Evolutionary conservation across 2,113 vertebrate species (phyloP), one percentile per base, ranked within the genome.

Genomic region (Tyto alba): DNA sequence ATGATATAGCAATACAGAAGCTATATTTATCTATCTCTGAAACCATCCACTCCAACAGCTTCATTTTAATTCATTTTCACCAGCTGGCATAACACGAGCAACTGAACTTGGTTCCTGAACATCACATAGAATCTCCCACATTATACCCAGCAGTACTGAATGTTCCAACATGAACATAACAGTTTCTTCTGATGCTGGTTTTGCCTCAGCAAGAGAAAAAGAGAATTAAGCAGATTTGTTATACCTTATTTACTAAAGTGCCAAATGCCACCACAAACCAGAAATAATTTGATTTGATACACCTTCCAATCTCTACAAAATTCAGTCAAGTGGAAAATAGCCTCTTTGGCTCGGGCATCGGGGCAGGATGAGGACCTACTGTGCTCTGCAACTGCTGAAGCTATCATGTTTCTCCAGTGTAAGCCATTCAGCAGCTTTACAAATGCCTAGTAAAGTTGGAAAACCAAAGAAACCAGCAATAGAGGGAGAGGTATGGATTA

Each of bases 21-120:
- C 34, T 90, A 15, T 96, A 90, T 96, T 96, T 97, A 93, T 93
- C 92, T 92, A 6, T 82, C 86, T 93, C 93, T 80, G 68, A 96
- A 79, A 92, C 29, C 62, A 89, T 92, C 82, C 90, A 80, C 36
- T 94, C 63, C 92, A 89, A 82, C 56, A 93, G 77, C 40, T 96
- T 91, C 88, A 81, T 74, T 72, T 19, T 12, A 95, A 82, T 86
- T 90, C 10, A 92, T 87, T 92, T 96, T 94, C 92, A 85, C 73
- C 92, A 96, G 25, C 36, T 97, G 82, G 40, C 97, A 90, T 86
- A 96, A 91, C 6, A 55, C 43, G 25, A 22, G 56, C 78, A 80
- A 80, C 90, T 93, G 93, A 96, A 94, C 36, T 62, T 64, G 25
- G 50, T 36, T 91, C 38, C 72, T 69, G 78, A 96, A 94, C 74